Conservation (phyloP, 2,888 invertebrate genomes). For the Thereva unica region DNA sequence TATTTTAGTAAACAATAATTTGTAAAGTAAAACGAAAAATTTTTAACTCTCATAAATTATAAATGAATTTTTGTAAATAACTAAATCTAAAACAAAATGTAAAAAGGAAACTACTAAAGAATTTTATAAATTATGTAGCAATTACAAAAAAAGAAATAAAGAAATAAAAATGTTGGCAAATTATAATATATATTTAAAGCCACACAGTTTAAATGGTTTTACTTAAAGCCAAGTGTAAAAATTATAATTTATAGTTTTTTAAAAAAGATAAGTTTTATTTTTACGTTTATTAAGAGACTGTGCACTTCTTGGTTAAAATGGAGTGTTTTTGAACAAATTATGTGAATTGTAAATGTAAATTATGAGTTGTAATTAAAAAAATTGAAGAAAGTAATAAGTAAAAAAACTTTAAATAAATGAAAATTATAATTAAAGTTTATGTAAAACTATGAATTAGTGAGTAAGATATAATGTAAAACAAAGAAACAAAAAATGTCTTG, state of each 20-base stretch:
- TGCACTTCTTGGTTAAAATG: slow-evolving; percentile 22
- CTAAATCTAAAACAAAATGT: slow-evolving; percentile 26
- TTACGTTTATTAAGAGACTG: slow-evolving; percentile 22
- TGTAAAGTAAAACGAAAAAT: slow-evolving; percentile 25
- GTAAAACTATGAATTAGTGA: slow-evolving; percentile 19
- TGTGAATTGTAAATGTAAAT: slow-evolving; percentile 22
- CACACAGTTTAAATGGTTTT: neutral
- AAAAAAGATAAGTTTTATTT: neutral
- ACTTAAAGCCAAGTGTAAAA: slow-evolving; percentile 22
- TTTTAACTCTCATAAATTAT: slow-evolving; percentile 23
- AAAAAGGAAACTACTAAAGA: slow-evolving; percentile 4
- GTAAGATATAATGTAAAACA: slow-evolving; percentile 3
- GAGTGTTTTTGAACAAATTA: slow-evolving; percentile 2
- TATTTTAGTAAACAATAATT: slow-evolving; percentile 45
- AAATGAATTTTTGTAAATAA: slow-evolving; percentile 41
- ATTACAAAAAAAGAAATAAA: no score
- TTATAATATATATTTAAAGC: slow-evolving; percentile 20
- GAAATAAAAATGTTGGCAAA: slow-evolving; percentile 14
- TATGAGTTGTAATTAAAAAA: slow-evolving; percentile 1
- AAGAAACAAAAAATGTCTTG: slow-evolving; percentile 42
- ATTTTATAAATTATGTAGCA: slow-evolving; percentile 22
- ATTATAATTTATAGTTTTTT: slow-evolving; percentile 11
- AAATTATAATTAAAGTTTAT: slow-evolving; percentile 13
- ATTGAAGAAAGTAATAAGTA: slow-evolving; percentile 32
- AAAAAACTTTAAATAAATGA: slow-evolving; percentile 34